Base-by-base conservation (phyloP, 1,140 invertebrate species). In the Eupristina koningsbergeri region DNA sequence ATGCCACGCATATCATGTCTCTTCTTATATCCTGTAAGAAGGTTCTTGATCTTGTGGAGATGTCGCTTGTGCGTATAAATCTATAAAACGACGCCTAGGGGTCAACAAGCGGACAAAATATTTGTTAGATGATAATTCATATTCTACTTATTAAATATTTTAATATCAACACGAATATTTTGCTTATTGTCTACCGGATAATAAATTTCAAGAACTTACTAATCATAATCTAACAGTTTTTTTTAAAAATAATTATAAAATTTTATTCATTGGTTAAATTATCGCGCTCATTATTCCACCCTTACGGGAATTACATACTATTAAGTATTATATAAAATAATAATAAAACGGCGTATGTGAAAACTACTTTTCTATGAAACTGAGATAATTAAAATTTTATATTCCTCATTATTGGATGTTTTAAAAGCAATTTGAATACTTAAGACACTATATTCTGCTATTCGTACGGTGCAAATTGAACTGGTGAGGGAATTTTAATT, bases 111-210 rank as follows among this genome's bases (percentile, higher is more conserved):
- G 31, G 41, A 81, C 45, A 74, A 73, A 63, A 78, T 36, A 39
- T 58, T 26, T 58, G 39, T 36, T 8, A 29, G 36, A 39, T 74
- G 45, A 73, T 73, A 31, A 84, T 84, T 80, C 80, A 34, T 69
- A 80, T 64, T 53, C 31, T 67, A 47, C 26, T 80, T 75, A 75
- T 84, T 80, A 77, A 84, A 84, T 84, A 84, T 84, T 80, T 84
- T 84, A 84, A 84, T 84, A 80, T 74, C 77, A 80, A 3, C 63
- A n/a, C 67, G 45, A 71, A 73, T 73, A 73, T 47, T 19, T 19
- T 31, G 45, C 45, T 34, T 53, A 34, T 26, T n/a, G n/a, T 26
- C 0, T n/a, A 3, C 53, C 15, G 31, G 73, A 3, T 39, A 11
- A 26, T 73, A 29, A 13, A 26, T 73, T 47, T 7, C 69, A 9